Evolutionary conservation across 1,140 invertebrate species (phyloP), one percentile per base, ranked within the genome.

Genomic region (Drosophila sp.): DNA sequence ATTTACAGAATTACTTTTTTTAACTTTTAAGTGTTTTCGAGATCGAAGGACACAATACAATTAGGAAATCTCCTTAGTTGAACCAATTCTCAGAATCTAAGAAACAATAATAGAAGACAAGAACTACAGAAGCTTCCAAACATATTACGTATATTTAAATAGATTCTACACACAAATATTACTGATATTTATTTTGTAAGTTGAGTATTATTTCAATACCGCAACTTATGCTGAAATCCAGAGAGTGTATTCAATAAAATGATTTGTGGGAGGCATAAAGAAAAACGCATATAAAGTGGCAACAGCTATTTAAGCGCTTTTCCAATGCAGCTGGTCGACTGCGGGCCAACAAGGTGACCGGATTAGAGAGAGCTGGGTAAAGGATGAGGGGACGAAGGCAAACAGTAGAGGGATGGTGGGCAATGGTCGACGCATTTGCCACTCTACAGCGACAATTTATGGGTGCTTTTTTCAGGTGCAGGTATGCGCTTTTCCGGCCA

Each of bases 401-500:
- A 51, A 41, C 48, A 67, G 9, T 32, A 21, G 36, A 27, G 38
- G 7, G 50, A 5, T n/a, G 18, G 18, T 7, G 36, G 45, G 18
- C 50, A 53, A 53, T 53, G 45, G 38, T 41, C 36, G 18, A 25
- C 36, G 53, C 58, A 40, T 59, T 69, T 69, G 86, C 86, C 83
- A 87, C 83, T 87, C 89, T 87, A 89, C 84, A 73, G 76, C 63
- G 70, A 77, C 62, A 89, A 89, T 89, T 89, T 89, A 89, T 89
- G 84, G 78, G 57, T 71, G 84, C 83, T 89, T 89, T 89, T 89
- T 89, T 89, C 84, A 89, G 76, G 65, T 80, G 76, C 83, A 89
- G 84, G 83, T 89, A 89, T 89, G 80, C 84, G 84, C 80, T 84
- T 79, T 89, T 89, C 83, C 83, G 80, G 76, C 84, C 83, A 89